phyloP scores from a whole-genome alignment of 1,140 invertebrate species.

The Orchestia grillus region DNA sequence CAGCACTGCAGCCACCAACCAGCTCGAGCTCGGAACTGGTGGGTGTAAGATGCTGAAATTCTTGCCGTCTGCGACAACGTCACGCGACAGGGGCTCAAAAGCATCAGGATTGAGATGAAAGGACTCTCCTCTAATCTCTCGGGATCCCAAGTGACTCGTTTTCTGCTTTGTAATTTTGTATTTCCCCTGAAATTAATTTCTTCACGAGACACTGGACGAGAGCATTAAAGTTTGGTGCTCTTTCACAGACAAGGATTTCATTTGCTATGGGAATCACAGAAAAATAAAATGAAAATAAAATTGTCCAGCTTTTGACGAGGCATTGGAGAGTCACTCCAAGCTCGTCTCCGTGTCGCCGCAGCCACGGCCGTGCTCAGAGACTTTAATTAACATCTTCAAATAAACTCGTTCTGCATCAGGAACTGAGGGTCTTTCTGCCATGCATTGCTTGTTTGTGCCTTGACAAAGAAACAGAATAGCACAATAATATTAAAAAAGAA shows the following conservation, averaged over 20 bases:
- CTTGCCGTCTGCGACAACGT: not conserved
- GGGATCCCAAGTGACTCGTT: not conserved
- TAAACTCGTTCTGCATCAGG: no score
- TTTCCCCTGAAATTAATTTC: not conserved
- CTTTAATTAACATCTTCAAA: no score
- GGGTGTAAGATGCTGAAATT: not conserved
- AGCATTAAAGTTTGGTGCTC: not conserved
- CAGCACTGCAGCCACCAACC: not conserved
- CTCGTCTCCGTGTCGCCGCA: no score
- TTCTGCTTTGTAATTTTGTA: slow-evolving; percentile 13
- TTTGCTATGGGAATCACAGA: not conserved
- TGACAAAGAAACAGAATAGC: no score
- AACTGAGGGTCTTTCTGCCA: no score
- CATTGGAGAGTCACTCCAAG: no score
- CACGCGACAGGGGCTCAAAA: not conserved
- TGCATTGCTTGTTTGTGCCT: no score
- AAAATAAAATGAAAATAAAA: no score
- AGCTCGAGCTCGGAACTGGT: not conserved
- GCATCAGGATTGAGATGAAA: slow-evolving; percentile 18
- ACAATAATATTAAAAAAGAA: no score
- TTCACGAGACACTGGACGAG: not conserved
- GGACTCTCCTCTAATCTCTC: slow-evolving; percentile 3
- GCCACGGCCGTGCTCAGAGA: no score
- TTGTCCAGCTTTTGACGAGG: no score
- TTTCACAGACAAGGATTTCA: not conserved